phyloP scores from a whole-genome alignment of 2,888 invertebrate genomes.

The Drosophila eohydei region DNA sequence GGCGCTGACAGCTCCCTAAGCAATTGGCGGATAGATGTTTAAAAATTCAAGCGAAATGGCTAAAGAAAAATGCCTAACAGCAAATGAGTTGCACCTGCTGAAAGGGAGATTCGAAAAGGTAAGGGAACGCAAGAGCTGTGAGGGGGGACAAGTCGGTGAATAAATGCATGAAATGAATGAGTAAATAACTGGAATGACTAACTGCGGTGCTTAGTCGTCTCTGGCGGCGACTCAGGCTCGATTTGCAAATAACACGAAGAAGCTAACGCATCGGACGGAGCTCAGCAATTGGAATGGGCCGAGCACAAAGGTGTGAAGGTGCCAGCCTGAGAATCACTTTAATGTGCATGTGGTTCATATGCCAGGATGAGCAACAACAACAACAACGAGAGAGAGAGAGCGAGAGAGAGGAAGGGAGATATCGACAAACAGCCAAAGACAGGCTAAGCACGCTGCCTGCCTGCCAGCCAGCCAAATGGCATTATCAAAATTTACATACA shows the following conservation, averaged over 20 bases:
- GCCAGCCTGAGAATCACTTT: slow-evolving; percentile 29
- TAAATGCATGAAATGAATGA: slow-evolving; percentile 79
- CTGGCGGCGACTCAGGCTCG: slow-evolving; percentile 41
- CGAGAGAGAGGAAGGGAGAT: neutral
- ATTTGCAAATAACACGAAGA: slow-evolving; percentile 54
- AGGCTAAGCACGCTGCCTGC: slow-evolving; percentile 17
- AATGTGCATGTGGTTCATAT: slow-evolving; percentile 29
- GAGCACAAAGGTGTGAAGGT: slow-evolving; percentile 68
- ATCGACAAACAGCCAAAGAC: slow-evolving; percentile 1
- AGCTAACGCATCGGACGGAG: slow-evolving; percentile 7
- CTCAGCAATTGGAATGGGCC: slow-evolving; percentile 30
- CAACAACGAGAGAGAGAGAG: neutral
- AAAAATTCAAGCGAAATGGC: slow-evolving; percentile 56
- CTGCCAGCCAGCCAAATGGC: slow-evolving; percentile 62
- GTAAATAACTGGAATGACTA: slow-evolving; percentile 78
- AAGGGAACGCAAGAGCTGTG: neutral
- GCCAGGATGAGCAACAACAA: neutral
- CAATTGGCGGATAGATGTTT: slow-evolving; percentile 52
- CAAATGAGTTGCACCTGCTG: slow-evolving; percentile 69
- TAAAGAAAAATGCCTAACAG: slow-evolving; percentile 61
- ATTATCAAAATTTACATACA: slow-evolving; percentile 81
- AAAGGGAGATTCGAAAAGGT: neutral
- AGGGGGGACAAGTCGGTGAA: slow-evolving; percentile 48
- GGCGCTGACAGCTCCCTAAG: slow-evolving; percentile 64
- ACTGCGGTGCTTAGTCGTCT: slow-evolving; percentile 62